Evolutionary conservation across 2,888 invertebrate genomes (phyloP).

Genomic region (Dryobota labecula): DNA sequence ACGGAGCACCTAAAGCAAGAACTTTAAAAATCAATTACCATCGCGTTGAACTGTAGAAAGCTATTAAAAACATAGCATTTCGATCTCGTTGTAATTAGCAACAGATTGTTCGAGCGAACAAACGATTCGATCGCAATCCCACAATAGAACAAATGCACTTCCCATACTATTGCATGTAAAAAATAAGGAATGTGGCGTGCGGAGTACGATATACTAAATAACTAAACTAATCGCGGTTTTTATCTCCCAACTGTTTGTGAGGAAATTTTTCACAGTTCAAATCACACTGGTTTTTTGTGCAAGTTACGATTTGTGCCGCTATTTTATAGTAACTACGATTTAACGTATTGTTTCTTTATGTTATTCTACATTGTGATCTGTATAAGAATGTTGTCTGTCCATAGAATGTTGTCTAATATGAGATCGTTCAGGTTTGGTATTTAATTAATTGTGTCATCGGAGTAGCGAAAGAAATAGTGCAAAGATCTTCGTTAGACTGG

Average conservation of each 20-base stretch:
- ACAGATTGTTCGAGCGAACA: slow-evolving; percentile 59
- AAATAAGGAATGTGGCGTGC: slow-evolving; percentile 53
- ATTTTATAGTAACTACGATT: not conserved
- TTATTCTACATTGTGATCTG: not conserved
- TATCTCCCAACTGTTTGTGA: slow-evolving; percentile 44
- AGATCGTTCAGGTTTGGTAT: not conserved
- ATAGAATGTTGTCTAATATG: not conserved
- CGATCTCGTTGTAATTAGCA: slow-evolving; percentile 62
- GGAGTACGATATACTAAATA: slow-evolving; percentile 43
- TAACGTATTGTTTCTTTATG: not conserved
- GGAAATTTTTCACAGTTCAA: slow-evolving; percentile 42
- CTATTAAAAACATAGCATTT: slow-evolving; percentile 59
- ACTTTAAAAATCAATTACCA: slow-evolving; percentile 33
- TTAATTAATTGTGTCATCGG: not conserved
- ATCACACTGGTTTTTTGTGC: slow-evolving; percentile 17
- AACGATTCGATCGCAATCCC: slow-evolving; percentile 46
- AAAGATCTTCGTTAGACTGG: not conserved
- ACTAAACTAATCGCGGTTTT: slow-evolving; percentile 47
- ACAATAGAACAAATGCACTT: slow-evolving; percentile 62
- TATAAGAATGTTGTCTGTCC: not conserved
- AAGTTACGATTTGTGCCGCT: slow-evolving; percentile 22
- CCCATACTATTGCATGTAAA: slow-evolving; percentile 53
- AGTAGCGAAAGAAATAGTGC: not conserved
- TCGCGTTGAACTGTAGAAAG: slow-evolving; percentile 56
- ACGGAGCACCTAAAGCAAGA: not conserved